Evolutionary conservation across 2,888 invertebrate species (phyloP), one percentile per base, ranked within the genome.

Genomic region (Caenorhabditis japonica): DNA sequence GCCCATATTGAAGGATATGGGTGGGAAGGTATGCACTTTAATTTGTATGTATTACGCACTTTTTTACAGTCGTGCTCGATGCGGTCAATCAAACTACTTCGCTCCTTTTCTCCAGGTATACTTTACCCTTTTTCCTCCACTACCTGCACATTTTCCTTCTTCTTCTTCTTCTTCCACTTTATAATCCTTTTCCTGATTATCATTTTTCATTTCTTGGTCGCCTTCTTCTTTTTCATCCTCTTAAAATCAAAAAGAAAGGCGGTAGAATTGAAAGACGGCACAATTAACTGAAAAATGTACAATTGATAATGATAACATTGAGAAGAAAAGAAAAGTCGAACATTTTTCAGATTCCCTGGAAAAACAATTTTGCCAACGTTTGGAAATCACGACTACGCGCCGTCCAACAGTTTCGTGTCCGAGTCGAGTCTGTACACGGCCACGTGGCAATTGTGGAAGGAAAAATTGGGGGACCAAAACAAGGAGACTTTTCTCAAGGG

Each of bases 371-470:
- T 86, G 13, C 85, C 84, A 12, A 81, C 85, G 4, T 80, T 84
- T 39, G 86, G 86, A 5, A 86, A 86, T 43, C 86, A 86, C 69
- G 86, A 86, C 69, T 81, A 83, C 59, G 79, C 83, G 5, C 86
- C 86, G 1, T 66, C 83, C 1, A 84, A 86, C 44, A 79, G 55
- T n/a, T 80, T 76, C 52, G 79, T 78, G 33, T 52, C 73, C 8
- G 60, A 77, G 13, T 77, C 75, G 5, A 39, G 46, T 19, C 39
- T 84, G 5, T 84, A 83, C 53, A 36, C 30, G 13, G 52, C 53
- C 8, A 76, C 77, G 8, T 81, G 71, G 72, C 64, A 76, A 12
- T 8, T 84, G 7, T 85, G 85, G 85, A 77, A 81, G 34, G 52
- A 59, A 10, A 76, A 81, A 62, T 62, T 85, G 27, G 80, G 79